Evolutionary conservation across 2,797 vertebrate genomes (phyloP).

Genomic region (Clarias laeviceps): DNA sequence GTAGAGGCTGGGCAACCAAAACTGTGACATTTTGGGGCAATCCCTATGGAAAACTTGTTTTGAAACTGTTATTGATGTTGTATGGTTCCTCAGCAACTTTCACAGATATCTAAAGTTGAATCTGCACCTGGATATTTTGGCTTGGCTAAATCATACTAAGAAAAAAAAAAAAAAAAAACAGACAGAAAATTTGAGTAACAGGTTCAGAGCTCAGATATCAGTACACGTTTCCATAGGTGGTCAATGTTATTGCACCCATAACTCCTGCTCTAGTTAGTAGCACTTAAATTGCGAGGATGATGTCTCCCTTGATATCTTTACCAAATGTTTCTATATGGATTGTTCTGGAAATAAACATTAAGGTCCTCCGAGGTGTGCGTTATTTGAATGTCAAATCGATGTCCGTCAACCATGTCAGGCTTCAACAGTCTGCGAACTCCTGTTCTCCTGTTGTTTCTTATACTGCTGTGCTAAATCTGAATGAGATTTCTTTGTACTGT

Average conservation of each 20-base stretch:
- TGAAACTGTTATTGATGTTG: conserved; percentile 45
- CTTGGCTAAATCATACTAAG: neutral
- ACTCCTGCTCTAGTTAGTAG: neutral
- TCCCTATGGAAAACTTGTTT: conserved; percentile 51
- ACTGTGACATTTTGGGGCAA: conserved; percentile 67
- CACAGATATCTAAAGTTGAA: conserved; percentile 36
- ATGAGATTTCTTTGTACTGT: no score
- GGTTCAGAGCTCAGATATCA: conserved; percentile 1
- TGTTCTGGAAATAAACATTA: conserved; percentile 20
- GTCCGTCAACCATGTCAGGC: conserved; percentile 15
- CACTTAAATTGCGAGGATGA: neutral
- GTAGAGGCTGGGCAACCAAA: conserved; percentile 56
- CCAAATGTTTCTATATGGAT: conserved; percentile 7
- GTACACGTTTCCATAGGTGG: neutral
- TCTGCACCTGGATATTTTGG: conserved; percentile 46
- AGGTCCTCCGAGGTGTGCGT: conserved; percentile 6
- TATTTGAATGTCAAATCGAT: conserved; percentile 47
- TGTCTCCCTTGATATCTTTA: conserved; percentile 29
- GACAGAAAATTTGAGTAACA: neutral
- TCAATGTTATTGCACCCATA: neutral
- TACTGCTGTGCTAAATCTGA: conserved; percentile 15
- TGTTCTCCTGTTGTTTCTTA: conserved; percentile 3
- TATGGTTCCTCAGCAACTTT: conserved; percentile 45
- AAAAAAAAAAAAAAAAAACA: conserved; percentile 20
- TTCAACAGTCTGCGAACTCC: conserved; percentile 17